Evolutionary conservation across 2,797 vertebrate genomes (phyloP), one percentile per base, ranked within the genome.

Genomic region (Chrosomus eos): DNA sequence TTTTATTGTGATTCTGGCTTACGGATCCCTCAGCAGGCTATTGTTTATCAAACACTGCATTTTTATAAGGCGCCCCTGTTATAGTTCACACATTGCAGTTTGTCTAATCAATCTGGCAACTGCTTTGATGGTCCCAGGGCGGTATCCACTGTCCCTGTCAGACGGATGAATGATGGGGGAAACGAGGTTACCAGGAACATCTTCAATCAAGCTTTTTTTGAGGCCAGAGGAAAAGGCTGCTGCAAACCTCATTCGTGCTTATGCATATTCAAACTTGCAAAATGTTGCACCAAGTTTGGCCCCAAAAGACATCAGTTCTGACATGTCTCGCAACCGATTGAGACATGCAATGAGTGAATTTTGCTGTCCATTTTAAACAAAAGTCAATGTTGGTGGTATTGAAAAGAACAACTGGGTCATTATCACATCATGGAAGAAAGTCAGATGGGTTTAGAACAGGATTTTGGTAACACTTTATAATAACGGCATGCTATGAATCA

Each of bases 81-180:
- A 66, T 67, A 21, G 58, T 31, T 31, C 36, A 62, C 64, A 31
- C 43, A 80, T n/a, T 21, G 19, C 19, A 80, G 43, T 67, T 67
- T 80, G 43, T 67, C 48, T 80, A 51, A 51, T 80, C 60, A 80
- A 67, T 80, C 43, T 72, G 68, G 38, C 53, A 73, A 62, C 80
- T 82, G 68, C 11, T 73, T 26, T 73, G 80, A 82, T 62, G 68
- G 66, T 40, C 60, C 60, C 60, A 67, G 60, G 45, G 60, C 1
- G 2, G 19, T 51, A 7, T 80, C 40, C 43, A 40, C 21, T 73
- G 38, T 72, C 7, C 14, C 55, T 71, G 33, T 72, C 80, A 82
- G 51, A 73, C 9, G 53, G 26, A 82, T 71, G 51, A 45, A 72
- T 68, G 64, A 80, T 53, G 11, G 28, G 19, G 19, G 28, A 80